phyloP scores from a whole-genome alignment of 2,113 vertebrate genomes.

The Glaucidium brasilianum region DNA sequence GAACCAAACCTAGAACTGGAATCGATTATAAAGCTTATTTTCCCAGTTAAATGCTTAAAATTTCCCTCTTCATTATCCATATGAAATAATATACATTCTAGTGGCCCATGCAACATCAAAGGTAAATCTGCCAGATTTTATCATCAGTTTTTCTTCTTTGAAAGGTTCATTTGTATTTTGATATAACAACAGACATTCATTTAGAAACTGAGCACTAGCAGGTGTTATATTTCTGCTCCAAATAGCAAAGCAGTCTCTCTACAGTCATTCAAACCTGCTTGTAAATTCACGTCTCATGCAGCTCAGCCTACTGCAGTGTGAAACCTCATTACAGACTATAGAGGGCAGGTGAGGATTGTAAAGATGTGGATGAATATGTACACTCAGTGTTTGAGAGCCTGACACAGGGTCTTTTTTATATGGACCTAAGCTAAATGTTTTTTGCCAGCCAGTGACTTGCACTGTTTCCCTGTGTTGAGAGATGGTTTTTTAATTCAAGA shows the following conservation, averaged over 20 bases:
- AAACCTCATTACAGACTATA: not conserved
- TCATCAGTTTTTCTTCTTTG: not conserved
- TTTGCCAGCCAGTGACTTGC: not conserved
- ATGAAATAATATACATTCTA: not conserved
- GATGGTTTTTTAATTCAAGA: not conserved
- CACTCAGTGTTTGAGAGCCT: not conserved
- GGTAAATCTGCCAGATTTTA: not conserved
- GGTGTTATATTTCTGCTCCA: not conserved
- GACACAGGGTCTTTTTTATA: not conserved
- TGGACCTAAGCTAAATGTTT: not conserved
- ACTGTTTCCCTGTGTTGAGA: not conserved
- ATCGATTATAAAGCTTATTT: not conserved
- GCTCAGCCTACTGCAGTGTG: not conserved
- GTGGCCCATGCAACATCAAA: not conserved
- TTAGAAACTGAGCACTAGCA: not conserved
- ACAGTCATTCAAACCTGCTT: not conserved
- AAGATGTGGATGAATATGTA: not conserved
- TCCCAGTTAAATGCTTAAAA: not conserved
- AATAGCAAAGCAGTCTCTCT: not conserved
- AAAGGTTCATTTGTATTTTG: not conserved
- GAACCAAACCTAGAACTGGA: not conserved
- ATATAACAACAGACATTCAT: fast-evolving
- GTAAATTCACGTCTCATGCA: not conserved
- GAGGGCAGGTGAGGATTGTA: not conserved
- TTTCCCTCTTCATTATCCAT: not conserved